phyloP scores from a whole-genome alignment of 2,113 vertebrate genomes.

The Pelmatolapia mariae region DNA sequence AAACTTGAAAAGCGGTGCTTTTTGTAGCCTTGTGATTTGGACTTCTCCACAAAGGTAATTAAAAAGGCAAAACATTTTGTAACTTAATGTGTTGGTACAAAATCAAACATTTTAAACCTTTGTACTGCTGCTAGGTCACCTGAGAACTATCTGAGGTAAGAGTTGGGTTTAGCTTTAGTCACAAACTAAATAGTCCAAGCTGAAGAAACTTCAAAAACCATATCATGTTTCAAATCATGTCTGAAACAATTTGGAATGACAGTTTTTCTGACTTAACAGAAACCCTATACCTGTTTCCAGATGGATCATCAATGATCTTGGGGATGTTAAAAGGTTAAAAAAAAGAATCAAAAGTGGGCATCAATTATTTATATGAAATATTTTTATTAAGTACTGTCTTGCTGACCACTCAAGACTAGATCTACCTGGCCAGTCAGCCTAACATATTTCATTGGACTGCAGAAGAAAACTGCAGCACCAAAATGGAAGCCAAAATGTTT shows the following conservation, averaged over 20 bases:
- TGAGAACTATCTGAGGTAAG: neutral
- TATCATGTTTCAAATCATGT: neutral
- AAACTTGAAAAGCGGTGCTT: neutral
- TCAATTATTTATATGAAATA: neutral
- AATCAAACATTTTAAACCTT: neutral
- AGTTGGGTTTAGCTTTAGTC: neutral
- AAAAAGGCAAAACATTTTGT: neutral
- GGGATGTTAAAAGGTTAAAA: neutral
- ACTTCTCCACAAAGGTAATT: neutral
- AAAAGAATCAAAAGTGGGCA: neutral
- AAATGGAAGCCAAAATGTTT: neutral
- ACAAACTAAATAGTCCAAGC: neutral
- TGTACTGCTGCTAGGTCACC: neutral
- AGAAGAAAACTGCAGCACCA: neutral
- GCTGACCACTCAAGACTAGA: neutral
- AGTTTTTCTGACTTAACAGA: neutral
- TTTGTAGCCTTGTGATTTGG: neutral
- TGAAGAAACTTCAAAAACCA: neutral
- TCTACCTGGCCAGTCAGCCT: neutral
- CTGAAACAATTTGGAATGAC: neutral
- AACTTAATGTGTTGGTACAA: neutral
- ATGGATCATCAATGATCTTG: neutral
- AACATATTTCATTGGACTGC: neutral
- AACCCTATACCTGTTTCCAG: neutral
- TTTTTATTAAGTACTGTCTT: neutral